Evolutionary conservation across 1,140 invertebrate genomes (phyloP), one percentile per base, ranked within the genome.

Genomic region (Diabrotica virgifera): DNA sequence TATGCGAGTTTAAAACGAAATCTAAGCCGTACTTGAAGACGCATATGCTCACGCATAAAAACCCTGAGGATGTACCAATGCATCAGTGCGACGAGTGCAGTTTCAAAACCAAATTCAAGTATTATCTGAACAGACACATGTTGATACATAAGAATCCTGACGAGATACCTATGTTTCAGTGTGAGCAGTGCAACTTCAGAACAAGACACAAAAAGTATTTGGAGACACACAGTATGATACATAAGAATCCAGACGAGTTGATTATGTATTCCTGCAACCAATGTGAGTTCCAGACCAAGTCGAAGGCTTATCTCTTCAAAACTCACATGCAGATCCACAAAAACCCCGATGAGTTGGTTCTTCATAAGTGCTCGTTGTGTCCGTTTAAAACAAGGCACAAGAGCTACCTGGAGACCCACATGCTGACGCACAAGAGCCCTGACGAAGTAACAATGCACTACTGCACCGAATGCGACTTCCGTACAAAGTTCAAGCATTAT

Each of bases 51-150:
- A 57, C 62, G 5, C 65, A 67, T 13, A 57, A 57, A 12, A 36
- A 57, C 11, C 55, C 55, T 5, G 86, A 84, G 6, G 84, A 90
- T 71, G 36, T 57, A 36, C 24, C 35, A 11, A 57, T 57, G 55
- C 24, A 36, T 11, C n/a, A 35, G n/a, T 57, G 55, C 37, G 9
- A 24, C 9, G 24, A 36, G 12, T 57, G 55, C 36, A 24, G 12
- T 0, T 57, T 36, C 12, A 57, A 37, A 57, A 57, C 36, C 5
- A 57, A 57, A 37, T 36, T 36, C 36, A 57, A 57, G 37, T 36
- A 36, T 57, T 24, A 57, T 37, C 36, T 57, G 0, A 57, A 57
- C 3, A 57, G 36, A 12, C 64, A 66, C 40, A 57, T 66, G 54
- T 53, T 62, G 11, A 66, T 62, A 11, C 64, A 66, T 35, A 52